phyloP scores from a whole-genome alignment of 2,113 vertebrate species.

The Daphoenositta chrysoptera region DNA sequence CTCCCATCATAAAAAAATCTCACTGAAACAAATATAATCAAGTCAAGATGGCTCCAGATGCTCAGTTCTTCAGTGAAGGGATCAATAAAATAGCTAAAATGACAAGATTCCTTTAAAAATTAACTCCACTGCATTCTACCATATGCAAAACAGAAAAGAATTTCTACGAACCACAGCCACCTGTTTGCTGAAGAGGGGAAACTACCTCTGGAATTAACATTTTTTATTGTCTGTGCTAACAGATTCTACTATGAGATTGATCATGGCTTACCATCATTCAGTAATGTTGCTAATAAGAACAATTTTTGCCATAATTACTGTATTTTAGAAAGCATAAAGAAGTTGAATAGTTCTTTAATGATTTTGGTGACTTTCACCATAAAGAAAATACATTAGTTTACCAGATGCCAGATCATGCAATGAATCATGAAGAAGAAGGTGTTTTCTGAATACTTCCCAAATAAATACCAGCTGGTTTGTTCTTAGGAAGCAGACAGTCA shows the following conservation, averaged over 20 bases:
- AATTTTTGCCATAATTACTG: conserved; percentile 50
- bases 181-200: conserved; percentile 21
- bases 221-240: conserved; percentile 31
- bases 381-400: conserved; percentile 62
- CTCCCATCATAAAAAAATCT: not conserved
- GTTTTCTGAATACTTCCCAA: conserved; percentile 58
- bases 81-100: not conserved
- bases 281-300: conserved; percentile 46
- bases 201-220: conserved; percentile 9
- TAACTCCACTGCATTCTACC: not conserved
- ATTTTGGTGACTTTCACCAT: conserved; percentile 63
- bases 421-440: conserved; percentile 66
- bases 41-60: not conserved
- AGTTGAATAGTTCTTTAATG: conserved; percentile 37
- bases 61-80: not conserved
- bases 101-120: not conserved
- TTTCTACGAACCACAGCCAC: not conserved
- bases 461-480: conserved; percentile 73
- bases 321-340: conserved; percentile 48
- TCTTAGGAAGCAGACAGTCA: conserved; percentile 48
- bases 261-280: conserved; percentile 50
- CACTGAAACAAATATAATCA: not conserved
- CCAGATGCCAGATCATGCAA: conserved; percentile 68
- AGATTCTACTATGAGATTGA: conserved; percentile 14
- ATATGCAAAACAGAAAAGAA: not conserved